Conservation (phyloP, 2,888 invertebrate genomes). For the Cylloceria caligata region DNA sequence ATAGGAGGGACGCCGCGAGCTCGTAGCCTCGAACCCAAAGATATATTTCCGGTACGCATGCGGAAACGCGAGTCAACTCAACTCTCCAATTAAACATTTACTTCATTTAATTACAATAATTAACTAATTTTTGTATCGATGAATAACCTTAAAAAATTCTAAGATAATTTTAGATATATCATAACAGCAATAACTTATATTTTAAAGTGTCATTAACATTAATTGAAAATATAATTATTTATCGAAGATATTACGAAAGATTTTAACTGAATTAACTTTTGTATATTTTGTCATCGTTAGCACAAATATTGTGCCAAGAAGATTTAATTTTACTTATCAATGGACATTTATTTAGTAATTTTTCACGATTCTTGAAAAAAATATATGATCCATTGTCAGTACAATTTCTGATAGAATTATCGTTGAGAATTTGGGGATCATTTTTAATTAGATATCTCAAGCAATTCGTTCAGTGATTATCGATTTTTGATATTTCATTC, state of each 20-base stretch:
- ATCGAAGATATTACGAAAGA: too few species aligned
- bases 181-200: not conserved
- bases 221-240: not conserved
- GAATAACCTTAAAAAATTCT: not conserved
- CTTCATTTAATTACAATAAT: not conserved
- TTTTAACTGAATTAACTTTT: too few species aligned
- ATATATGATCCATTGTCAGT: not conserved
- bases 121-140: not conserved
- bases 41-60: slow-evolving; percentile 29
- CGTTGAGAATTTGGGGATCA: not conserved
- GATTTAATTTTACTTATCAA: too few species aligned
- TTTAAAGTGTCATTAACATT: not conserved
- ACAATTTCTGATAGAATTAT: not conserved
- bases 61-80: slow-evolving; percentile 42
- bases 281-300: too few species aligned
- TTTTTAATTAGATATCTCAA: not conserved
- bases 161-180: not conserved
- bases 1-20: slow-evolving; percentile 55
- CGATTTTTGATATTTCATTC: not conserved
- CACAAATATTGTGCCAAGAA: too few species aligned
- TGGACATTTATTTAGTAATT: too few species aligned
- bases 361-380: too few species aligned
- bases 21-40: slow-evolving; percentile 72
- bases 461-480: not conserved
- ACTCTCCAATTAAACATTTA: not conserved